Percentiles rank a stretch among this genome's conserved stretches.
These are phyloP conservation scores for Dasypus novemcinctus DNA, from an alignment of 2,113 vertebrate genomes.

Conservation along the genomic window DNA sequence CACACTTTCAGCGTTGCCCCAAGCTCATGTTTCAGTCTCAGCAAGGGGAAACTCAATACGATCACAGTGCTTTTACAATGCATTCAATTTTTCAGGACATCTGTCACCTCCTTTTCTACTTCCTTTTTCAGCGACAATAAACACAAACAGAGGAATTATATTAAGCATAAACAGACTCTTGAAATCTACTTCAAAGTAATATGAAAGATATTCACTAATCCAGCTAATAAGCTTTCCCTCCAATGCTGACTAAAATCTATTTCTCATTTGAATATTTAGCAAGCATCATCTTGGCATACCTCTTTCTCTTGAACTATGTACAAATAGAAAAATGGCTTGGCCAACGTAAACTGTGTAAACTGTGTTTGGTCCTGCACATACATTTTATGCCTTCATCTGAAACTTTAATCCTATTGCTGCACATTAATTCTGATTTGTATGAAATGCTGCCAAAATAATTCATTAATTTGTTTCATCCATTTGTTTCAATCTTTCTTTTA, in stretches of 20 bases:
- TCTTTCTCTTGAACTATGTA: conserved; percentile 57
- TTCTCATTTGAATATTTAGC: conserved; percentile 72
- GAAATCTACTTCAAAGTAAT: conserved; percentile 50
- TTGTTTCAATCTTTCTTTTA: conserved; percentile 33
- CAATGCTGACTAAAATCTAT: conserved; percentile 24
- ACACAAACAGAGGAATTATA: conserved; percentile 26
- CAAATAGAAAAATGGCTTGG: conserved; percentile 52
- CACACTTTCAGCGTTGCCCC: background rate
- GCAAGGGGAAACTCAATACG: background rate
- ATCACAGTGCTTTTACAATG: background rate
- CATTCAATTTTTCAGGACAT: conserved; percentile 42
- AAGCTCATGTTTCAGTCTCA: background rate
- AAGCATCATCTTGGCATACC: conserved; percentile 63
- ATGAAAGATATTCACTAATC: conserved; percentile 56
- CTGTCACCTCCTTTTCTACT: conserved; percentile 30
- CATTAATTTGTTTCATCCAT: background rate
- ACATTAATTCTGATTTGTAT: conserved; percentile 31
- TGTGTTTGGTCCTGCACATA: conserved; percentile 23
- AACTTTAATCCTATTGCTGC: conserved; percentile 34
- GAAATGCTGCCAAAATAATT: background rate
- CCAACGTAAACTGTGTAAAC: conserved; percentile 23
- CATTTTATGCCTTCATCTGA: conserved; percentile 43
- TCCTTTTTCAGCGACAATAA: conserved; percentile 30
- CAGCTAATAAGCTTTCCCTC: conserved; percentile 44
- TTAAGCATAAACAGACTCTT: conserved; percentile 47